Conservation (phyloP, 1,140 invertebrate genomes). For the Drosophila varians region DNA sequence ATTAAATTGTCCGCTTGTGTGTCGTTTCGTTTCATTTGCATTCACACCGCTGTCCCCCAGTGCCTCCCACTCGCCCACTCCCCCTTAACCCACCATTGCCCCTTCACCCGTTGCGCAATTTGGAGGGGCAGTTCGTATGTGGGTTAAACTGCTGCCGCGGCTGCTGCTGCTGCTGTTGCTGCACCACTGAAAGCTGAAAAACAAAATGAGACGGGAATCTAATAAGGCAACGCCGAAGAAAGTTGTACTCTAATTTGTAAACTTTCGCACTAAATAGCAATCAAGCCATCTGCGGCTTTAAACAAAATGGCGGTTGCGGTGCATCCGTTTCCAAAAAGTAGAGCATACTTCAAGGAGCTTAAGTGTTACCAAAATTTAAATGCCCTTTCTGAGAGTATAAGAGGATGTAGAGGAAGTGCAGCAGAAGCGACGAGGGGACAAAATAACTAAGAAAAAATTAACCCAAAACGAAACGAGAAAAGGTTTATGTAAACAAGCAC, state of each 20-base stretch:
- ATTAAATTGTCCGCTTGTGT: conserved; percentile 75
- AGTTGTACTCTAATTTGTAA: not conserved
- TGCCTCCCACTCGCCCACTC: not conserved
- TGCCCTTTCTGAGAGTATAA: not conserved
- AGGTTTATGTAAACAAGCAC: conserved; percentile 70
- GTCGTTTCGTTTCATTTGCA: conserved; percentile 76
- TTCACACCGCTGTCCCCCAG: conserved; percentile 36
- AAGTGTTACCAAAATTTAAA: not conserved
- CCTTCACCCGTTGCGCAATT: conserved; percentile 59
- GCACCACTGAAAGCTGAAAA: conserved; percentile 44
- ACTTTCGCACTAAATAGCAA: no score
- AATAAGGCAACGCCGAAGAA: not conserved
- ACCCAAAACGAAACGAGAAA: conserved; percentile 56
- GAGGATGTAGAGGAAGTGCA: not conserved
- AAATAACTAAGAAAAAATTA: conserved; percentile 25
- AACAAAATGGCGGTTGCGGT: no score
- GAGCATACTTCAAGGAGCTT: no score
- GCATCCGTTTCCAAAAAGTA: no score
- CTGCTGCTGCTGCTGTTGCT: conserved; percentile 54
- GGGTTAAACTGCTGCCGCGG: conserved; percentile 64
- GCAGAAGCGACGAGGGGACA: conserved; percentile 20
- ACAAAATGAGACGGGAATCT: not conserved
- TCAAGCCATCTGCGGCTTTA: no score
- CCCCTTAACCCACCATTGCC: not conserved
- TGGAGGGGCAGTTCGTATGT: conserved; percentile 41